A percentile compares a stretch with the other conserved stretches of the same genome.
Conservation (phyloP, 2,888 invertebrate species). For the Oscheius sp. region DNA sequence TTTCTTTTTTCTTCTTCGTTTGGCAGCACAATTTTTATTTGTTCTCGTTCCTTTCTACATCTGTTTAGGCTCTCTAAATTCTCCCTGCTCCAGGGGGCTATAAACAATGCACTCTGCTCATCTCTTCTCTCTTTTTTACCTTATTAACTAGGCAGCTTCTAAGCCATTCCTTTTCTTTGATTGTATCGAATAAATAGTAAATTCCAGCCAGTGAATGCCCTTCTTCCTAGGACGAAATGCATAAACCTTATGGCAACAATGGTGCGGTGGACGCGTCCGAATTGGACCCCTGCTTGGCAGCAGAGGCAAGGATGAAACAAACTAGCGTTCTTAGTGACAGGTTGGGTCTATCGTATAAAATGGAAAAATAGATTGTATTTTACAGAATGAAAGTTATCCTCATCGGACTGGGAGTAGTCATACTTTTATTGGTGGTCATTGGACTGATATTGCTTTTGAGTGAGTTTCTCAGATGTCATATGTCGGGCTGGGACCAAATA, state of each 20-base stretch:
- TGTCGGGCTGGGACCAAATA: neutral
- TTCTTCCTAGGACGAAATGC: too few species aligned
- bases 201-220: constrained; percentile 31
- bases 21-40: too few species aligned
- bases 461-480: neutral
- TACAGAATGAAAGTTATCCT: neutral
- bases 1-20: too few species aligned
- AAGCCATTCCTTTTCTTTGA: too few species aligned
- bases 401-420: neutral
- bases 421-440: neutral
- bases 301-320: constrained; percentile 53
- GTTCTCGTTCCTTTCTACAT: too few species aligned
- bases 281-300: constrained; percentile 58
- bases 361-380: neutral
- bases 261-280: constrained; percentile 34
- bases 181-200: too few species aligned
- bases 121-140: too few species aligned
- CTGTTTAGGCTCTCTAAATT: too few species aligned
- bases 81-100: too few species aligned
- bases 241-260: too few species aligned
- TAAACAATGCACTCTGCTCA: too few species aligned
- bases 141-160: too few species aligned
- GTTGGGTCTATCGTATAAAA: constrained; percentile 17
- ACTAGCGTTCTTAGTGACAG: constrained; percentile 33
- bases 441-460: neutral